Evolutionary conservation across 2,888 invertebrate genomes (phyloP).

Genomic region (Andrena flavipes): DNA sequence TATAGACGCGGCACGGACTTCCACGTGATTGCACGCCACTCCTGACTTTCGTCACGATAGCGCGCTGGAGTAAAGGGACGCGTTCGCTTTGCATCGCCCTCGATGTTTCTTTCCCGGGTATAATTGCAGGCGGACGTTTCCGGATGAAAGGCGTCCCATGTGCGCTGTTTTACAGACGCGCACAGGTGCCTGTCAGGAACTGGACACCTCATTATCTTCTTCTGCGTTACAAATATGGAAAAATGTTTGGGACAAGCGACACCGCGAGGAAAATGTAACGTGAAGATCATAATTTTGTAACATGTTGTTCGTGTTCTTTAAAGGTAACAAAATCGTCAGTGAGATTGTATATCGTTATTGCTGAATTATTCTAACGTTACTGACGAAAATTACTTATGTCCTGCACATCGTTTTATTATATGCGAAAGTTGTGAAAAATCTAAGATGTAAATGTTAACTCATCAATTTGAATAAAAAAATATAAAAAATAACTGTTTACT

Average conservation of each 20-base stretch:
- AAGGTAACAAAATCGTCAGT: background rate
- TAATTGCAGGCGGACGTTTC: background rate
- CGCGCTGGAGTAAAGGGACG: background rate
- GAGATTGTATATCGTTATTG: too few relatives aligned
- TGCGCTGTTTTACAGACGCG: background rate
- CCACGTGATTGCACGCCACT: background rate
- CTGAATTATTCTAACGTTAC: too few relatives aligned
- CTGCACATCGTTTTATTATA: too few relatives aligned
- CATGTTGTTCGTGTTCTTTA: background rate
- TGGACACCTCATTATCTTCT: conserved; percentile 9
- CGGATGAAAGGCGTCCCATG: background rate
- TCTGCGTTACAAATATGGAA: background rate
- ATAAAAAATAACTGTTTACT: too few relatives aligned
- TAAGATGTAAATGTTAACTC: too few relatives aligned
- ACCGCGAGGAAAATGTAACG: background rate
- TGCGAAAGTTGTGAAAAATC: too few relatives aligned
- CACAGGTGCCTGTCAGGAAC: background rate
- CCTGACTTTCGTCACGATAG: background rate
- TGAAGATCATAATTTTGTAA: background rate
- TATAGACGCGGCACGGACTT: conserved; percentile 7
- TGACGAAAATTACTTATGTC: too few relatives aligned
- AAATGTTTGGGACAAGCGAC: too few relatives aligned
- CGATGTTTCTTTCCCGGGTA: background rate
- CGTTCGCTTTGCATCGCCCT: background rate
- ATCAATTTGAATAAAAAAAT: too few relatives aligned